Evolutionary conservation across 2,113 vertebrate species (phyloP), one percentile per base, ranked within the genome.

Genomic region (Ictalurus furcatus): DNA sequence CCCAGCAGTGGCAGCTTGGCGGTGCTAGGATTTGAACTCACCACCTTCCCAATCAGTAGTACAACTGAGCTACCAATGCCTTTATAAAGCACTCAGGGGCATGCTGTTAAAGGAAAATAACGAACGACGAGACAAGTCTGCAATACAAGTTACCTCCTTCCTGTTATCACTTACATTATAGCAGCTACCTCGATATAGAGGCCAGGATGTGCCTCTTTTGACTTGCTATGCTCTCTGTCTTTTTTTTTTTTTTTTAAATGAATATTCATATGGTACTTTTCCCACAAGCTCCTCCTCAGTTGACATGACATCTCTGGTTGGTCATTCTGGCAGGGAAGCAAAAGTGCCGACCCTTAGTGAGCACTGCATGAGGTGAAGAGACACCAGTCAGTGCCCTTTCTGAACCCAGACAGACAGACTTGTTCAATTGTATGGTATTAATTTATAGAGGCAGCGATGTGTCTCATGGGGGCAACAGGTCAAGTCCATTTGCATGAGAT

Each of bases 261-360:
- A 34, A 34, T 76, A 44, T 76, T 37, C 37, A 44, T 37, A 37
- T 37, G 3, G 30, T 19, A 19, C 88, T 92, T 94, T 93, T 94
- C 91, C 90, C 87, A 90, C 9, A 92, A 93, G 92, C 93, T 92
- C 90, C 89, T 91, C 88, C 89, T 86, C 91, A 90, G 91, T 83
- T 89, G 83, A 40, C 25, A 73, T 86, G 84, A 89, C 90, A 94
- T 94, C 88, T 93, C 92, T 93, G 90, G 92, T 67, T 89, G 80
- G 67, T 58, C 44, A 82, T 14, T 90, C 87, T 84, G 74, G 16
- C 69, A 59, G 65, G 81, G 88, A 92, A 61, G n/a, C 16, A 48
- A 40, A 82, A 23, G 56, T 56, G 40, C 79, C 37, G 48, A 61
- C 59, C 83, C 48, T 71, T 8, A n/a, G 34, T 78, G 56, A 54